These are phyloP conservation scores for Papilio protenor DNA, from an alignment of 2,888 invertebrate genomes.

Conservation along the genomic window DNA sequence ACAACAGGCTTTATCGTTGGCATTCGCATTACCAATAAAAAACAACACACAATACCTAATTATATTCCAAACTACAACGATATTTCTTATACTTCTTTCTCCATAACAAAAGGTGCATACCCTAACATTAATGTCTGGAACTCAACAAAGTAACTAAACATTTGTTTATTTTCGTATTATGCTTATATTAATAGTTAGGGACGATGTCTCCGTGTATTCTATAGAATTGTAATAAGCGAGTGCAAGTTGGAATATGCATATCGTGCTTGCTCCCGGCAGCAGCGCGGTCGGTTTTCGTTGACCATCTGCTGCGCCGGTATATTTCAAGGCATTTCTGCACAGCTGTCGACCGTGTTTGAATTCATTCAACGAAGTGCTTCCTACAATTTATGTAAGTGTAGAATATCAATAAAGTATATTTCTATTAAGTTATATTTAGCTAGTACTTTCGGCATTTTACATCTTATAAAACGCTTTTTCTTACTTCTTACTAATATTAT, in stretches of 20 bases:
- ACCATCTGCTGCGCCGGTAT: constrained; percentile 41
- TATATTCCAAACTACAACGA: no score
- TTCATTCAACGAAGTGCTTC: constrained; percentile 32
- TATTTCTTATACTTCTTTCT: no score
- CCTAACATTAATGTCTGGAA: no score
- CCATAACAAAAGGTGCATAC: no score
- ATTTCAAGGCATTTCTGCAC: constrained; percentile 39
- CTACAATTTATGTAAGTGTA: constrained; percentile 26
- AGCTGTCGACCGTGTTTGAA: constrained; percentile 35
- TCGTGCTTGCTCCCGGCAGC: constrained; percentile 20
- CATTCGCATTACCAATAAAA: not conserved
- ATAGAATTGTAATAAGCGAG: constrained; percentile 29
- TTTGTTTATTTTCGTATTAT: not conserved
- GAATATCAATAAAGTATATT: constrained; percentile 5
- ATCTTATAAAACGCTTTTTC: no score
- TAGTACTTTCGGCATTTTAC: no score
- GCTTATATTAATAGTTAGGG: not conserved
- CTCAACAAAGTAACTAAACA: no score
- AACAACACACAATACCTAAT: no score
- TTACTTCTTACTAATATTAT: no score
- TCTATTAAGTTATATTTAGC: no score
- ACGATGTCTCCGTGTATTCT: not conserved
- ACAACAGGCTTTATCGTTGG: not conserved
- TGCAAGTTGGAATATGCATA: constrained; percentile 42
- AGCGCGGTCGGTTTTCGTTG: constrained; percentile 28